Evolutionary conservation across 2,797 vertebrate species (phyloP), one percentile per base, ranked within the genome.

Genomic region (Sciaenops ocellatus): DNA sequence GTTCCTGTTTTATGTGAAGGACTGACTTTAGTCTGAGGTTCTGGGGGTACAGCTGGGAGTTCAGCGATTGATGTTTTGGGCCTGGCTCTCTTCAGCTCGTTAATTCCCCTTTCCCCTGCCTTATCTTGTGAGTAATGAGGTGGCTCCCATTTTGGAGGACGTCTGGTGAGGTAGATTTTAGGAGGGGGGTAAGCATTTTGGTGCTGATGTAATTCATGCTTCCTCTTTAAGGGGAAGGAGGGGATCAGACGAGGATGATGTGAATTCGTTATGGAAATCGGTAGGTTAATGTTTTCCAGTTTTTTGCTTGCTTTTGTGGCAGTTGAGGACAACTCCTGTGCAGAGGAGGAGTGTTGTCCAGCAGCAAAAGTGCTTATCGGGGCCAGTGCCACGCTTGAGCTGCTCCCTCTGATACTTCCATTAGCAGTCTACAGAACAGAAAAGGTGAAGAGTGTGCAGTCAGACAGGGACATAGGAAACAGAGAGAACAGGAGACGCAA

Each of bases 161-260:
- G 4, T 46, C 50, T 87, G 16, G 22, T 12, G 38, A 57, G 63
- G 47, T 30, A 41, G 76, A 68, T 72, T 70, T 90, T 86, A n/a
- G 72, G 26, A 17, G 51, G 41, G 57, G 66, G 52, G 24, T 46
- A 34, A 7, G 20, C 61, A 34, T 67, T 57, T 54, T 73, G 71
- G 6, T 41, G 26, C n/a, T 76, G 77, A 47, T n/a, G 63, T 6
- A 22, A 26, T 54, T 87, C 87, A 30, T 51, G 61, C 41, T 93
- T 96, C 85, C 96, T 95, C 92, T 96, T 97, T 59, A 85, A 72
- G 11, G 42, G 12, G 64, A 79, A 78, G 16, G 79, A 69, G 18
- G 56, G 71, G 48, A 55, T 66, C 13, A 54, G 15, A 3, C 20
- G 22, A 42, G 38, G 41, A n/a, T 56, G 65, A 57, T 48, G 47